Percentiles rank a stretch among this genome's conserved stretches.
These are phyloP conservation scores for Andrena dorsata DNA, from an alignment of 2,888 invertebrate genomes.

Conservation along the genomic window DNA sequence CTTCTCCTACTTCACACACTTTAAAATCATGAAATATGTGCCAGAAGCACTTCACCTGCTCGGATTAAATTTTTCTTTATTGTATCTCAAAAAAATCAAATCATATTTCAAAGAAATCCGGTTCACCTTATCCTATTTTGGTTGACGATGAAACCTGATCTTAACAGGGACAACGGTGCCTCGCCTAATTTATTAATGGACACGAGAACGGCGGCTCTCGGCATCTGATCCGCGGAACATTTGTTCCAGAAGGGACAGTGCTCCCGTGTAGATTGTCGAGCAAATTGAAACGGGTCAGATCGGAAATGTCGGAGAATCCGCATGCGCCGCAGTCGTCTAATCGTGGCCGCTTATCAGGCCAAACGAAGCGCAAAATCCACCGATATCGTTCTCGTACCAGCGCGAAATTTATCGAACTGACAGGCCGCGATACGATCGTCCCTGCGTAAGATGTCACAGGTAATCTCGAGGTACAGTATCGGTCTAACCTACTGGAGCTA, in stretches of 20 bases:
- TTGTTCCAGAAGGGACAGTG: constrained; percentile 22
- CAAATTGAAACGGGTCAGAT: constrained; percentile 78
- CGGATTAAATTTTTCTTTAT: neutral
- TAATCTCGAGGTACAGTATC: constrained; percentile 7
- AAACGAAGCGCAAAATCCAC: constrained; percentile 65
- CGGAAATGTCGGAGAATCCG: constrained; percentile 74
- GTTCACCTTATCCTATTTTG: neutral
- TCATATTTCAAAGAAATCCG: constrained; percentile 15
- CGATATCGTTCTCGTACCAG: constrained; percentile 59
- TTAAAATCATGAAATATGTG: too few relatives aligned
- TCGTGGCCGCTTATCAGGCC: constrained; percentile 75
- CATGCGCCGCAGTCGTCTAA: constrained; percentile 75
- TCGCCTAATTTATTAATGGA: constrained; percentile 48
- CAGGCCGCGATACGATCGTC: constrained; percentile 20
- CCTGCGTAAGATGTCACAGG: constrained; percentile 7
- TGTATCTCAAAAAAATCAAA: neutral
- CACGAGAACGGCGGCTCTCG: neutral
- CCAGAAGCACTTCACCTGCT: too few relatives aligned
- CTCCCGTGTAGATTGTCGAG: constrained; percentile 63
- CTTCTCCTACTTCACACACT: too few relatives aligned
- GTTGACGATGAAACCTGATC: constrained; percentile 21
- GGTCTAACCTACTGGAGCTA: neutral
- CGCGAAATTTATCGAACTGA: constrained; percentile 50
- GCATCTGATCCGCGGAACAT: neutral
- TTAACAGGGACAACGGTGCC: neutral